Conservation (phyloP, 2,797 vertebrate species). For the Acomys russatus region DNA sequence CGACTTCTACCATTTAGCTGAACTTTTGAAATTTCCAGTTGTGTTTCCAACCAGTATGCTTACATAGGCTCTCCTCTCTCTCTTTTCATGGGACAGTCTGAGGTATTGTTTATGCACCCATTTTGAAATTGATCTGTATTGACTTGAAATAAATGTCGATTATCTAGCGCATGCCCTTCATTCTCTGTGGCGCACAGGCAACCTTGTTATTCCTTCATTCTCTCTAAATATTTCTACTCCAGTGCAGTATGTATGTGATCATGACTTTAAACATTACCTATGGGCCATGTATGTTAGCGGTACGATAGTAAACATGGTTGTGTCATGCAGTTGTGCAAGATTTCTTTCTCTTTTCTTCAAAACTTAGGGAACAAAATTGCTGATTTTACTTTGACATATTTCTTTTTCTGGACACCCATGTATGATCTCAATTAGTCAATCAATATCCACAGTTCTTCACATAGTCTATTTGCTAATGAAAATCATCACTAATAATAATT, state of each 20-base stretch:
- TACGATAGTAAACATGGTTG: not conserved
- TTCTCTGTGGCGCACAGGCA: not conserved
- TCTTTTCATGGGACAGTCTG: not conserved
- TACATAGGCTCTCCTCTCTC: not conserved
- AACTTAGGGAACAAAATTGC: not conserved
- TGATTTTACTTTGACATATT: not conserved
- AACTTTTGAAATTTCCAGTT: constrained; percentile 39
- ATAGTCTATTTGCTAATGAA: not conserved
- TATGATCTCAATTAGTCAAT: not conserved
- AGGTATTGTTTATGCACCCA: not conserved
- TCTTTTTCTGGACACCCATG: not conserved
- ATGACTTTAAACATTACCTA: constrained; percentile 14
- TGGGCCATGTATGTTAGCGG: not conserved
- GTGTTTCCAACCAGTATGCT: not conserved
- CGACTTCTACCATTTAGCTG: not conserved
- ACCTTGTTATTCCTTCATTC: not conserved
- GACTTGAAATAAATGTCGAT: not conserved
- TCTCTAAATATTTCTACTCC: not conserved
- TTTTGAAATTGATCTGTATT: not conserved
- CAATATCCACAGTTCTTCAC: not conserved
- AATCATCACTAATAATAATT: not conserved
- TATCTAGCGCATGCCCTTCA: not conserved
- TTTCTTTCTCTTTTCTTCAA: constrained; percentile 1
- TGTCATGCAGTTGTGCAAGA: not conserved
- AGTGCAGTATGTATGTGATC: constrained; percentile 16